Conservation (phyloP, 2,888 invertebrate genomes). For the Cotesia congregata region DNA sequence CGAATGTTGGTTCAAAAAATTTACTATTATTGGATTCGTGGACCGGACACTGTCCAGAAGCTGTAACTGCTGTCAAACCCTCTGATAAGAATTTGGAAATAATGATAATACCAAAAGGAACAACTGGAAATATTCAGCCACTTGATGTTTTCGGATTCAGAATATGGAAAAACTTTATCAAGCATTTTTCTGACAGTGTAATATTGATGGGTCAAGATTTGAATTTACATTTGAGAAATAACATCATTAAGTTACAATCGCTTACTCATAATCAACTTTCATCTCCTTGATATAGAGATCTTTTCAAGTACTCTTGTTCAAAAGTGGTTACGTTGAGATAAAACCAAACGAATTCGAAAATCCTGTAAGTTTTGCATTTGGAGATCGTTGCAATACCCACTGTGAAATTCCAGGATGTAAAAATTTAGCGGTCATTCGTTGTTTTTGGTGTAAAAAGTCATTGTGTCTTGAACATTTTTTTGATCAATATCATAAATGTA, state of each 20-base stretch:
- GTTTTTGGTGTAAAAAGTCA: background rate
- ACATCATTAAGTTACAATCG: too few species aligned
- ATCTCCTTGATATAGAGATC: too few species aligned
- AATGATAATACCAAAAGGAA: conserved; percentile 8
- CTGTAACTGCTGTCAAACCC: background rate
- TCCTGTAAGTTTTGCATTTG: conserved; percentile 17
- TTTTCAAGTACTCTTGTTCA: too few species aligned
- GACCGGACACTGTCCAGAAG: too few species aligned
- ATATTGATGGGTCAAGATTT: background rate
- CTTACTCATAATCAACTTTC: too few species aligned
- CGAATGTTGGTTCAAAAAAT: too few species aligned
- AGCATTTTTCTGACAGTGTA: conserved; percentile 15
- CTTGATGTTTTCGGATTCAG: conserved; percentile 8
- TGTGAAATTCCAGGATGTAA: conserved; percentile 10
- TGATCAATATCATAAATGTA: conserved; percentile 6
- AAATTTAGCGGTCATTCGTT: conserved; percentile 2
- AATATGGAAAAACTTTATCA: conserved; percentile 15
- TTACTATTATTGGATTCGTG: too few species aligned
- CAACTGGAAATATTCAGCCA: conserved; percentile 30
- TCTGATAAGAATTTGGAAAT: background rate
- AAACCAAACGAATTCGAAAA: conserved; percentile 3
- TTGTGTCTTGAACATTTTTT: conserved; percentile 9
- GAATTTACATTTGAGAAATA: conserved; percentile 17
- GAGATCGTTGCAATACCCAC: background rate
- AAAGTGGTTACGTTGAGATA: background rate